phyloP scores from a whole-genome alignment of 2,888 invertebrate genomes.

The Tenthredo livida region DNA sequence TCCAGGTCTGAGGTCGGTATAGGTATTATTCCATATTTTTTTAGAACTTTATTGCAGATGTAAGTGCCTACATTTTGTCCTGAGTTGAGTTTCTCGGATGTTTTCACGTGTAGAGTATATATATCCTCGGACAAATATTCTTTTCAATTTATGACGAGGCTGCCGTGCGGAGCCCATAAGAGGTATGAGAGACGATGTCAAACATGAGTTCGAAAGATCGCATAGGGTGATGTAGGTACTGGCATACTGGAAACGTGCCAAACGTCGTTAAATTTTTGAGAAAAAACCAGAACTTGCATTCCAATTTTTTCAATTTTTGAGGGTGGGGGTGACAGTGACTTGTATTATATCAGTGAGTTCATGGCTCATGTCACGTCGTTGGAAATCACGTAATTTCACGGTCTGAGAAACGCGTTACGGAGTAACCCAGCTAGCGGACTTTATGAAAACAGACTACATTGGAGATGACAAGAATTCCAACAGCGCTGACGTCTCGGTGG shows the following conservation, averaged over 20 bases:
- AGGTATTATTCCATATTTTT: neutral
- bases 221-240: neutral
- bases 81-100: neutral
- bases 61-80: neutral
- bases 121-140: neutral
- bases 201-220: neutral
- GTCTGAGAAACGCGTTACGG: neutral
- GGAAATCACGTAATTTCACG: conserved; percentile 15
- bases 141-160: neutral
- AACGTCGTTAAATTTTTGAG: neutral
- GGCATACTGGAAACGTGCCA: neutral
- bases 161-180: neutral
- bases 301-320: neutral
- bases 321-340: neutral
- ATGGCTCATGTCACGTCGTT: neutral
- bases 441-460: conserved; percentile 18
- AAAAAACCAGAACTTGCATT: neutral
- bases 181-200: neutral
- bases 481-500: neutral
- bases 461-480: neutral
- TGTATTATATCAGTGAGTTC: neutral
- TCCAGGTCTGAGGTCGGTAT: neutral
- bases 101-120: neutral
- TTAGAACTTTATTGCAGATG: neutral
- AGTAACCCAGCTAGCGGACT: neutral